Evolutionary conservation across 2,113 vertebrate genomes (phyloP).

Genomic region (Cyanoramphus novaezelandiae): DNA sequence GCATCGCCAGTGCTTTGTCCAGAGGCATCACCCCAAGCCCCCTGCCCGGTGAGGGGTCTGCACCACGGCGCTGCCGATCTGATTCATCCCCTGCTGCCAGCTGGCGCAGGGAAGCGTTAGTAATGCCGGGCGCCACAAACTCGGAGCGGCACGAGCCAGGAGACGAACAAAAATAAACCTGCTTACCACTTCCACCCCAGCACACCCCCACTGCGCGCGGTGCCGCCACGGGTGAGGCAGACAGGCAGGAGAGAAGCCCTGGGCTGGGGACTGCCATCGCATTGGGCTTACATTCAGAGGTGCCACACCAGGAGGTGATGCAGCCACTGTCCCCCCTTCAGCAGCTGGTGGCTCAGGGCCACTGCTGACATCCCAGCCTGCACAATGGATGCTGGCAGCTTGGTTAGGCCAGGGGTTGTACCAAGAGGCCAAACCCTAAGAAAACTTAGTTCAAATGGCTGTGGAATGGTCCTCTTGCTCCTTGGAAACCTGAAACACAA

Average conservation of each 20-base stretch:
- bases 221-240: background rate
- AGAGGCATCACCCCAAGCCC: background rate
- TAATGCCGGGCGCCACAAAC: background rate
- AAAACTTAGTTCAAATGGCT: background rate
- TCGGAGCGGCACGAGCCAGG: slow-evolving; percentile 20
- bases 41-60: background rate
- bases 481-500: background rate
- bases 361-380: background rate
- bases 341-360: background rate
- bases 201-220: background rate
- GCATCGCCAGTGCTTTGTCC: background rate
- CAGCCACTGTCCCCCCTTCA: background rate
- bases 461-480: background rate
- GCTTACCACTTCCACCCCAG: slow-evolving; percentile 46
- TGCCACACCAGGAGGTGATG: fast-evolving
- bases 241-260: background rate
- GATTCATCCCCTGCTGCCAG: slow-evolving; percentile 50
- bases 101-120: slow-evolving; percentile 28
- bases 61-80: background rate
- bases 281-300: fast-evolving
- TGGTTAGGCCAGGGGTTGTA: background rate
- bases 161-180: slow-evolving; percentile 43
- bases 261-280: background rate
- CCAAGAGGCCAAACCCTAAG: background rate
- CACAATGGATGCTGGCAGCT: background rate